Evolutionary conservation across 2,113 vertebrate species (phyloP).

Genomic region (Pseudorhombus dupliciocellatus): DNA sequence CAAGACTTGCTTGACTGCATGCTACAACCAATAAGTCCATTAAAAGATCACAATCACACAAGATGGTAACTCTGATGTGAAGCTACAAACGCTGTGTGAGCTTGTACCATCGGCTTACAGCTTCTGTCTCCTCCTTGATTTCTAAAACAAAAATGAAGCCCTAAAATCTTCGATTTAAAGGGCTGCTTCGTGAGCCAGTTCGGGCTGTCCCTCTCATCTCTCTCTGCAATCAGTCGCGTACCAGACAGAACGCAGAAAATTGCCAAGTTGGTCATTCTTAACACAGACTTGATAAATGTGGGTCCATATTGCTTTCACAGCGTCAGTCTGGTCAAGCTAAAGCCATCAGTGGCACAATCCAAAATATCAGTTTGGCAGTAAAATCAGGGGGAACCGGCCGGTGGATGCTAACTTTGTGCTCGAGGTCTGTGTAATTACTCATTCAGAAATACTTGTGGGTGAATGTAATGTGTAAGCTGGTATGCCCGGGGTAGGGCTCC

Average conservation of each 20-base stretch:
- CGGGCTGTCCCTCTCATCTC: not conserved
- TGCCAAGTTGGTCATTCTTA: conserved; percentile 7
- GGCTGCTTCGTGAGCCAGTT: not conserved
- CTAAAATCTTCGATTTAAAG: not conserved
- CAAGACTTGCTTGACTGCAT: not conserved
- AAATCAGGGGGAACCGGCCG: conserved; percentile 26
- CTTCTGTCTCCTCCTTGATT: not conserved
- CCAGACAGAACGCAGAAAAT: not conserved
- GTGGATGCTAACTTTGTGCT: conserved; percentile 38
- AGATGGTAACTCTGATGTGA: conserved; percentile 1
- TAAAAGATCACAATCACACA: not conserved
- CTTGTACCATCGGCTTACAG: not conserved
- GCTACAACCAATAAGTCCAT: not conserved
- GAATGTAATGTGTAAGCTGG: conserved; percentile 66
- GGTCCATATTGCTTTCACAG: conserved; percentile 14
- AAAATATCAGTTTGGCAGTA: conserved; percentile 37
- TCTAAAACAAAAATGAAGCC: not conserved
- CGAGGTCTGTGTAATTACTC: conserved; percentile 60
- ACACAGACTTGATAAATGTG: conserved; percentile 19
- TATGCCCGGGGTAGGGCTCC: conserved; percentile 67
- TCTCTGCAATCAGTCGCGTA: not conserved
- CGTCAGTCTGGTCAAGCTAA: conserved; percentile 18
- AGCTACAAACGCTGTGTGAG: not conserved
- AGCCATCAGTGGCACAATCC: conserved; percentile 28
- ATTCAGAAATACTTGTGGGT: conserved; percentile 58